phyloP scores from a whole-genome alignment of 2,888 invertebrate species.

The Petrolisthes manimaculis region DNA sequence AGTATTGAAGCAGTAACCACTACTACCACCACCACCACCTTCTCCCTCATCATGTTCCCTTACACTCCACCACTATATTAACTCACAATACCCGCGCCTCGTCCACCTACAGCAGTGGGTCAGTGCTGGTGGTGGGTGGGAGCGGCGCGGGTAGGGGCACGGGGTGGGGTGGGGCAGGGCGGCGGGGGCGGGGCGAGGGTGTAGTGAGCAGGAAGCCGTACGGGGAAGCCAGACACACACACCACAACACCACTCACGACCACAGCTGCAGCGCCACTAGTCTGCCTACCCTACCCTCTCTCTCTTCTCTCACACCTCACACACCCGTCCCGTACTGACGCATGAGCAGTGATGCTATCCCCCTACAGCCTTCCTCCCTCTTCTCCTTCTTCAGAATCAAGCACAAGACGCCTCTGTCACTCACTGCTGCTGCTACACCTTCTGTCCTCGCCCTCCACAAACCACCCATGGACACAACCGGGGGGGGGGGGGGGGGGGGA shows the following conservation, averaged over 20 bases:
- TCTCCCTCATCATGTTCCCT: conserved; percentile 17
- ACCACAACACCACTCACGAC: conserved; percentile 27
- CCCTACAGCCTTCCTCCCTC: background rate
- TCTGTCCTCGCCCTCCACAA: background rate
- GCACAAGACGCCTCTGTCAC: conserved; percentile 1
- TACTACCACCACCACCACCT: conserved; percentile 6
- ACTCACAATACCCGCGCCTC: background rate
- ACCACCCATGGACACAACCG: background rate
- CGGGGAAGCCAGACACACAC: conserved; percentile 8
- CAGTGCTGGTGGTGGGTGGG: background rate
- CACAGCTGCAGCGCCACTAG: conserved; percentile 54
- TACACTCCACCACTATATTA: background rate
- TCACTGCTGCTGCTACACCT: background rate
- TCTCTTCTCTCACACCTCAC: conserved; percentile 12
- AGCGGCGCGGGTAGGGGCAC: background rate
- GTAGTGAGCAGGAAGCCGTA: conserved; percentile 22
- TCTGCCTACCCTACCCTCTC: background rate
- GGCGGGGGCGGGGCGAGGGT: background rate
- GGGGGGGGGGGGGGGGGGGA: background rate
- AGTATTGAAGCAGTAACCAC: conserved; percentile 3
- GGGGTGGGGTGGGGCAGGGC: background rate
- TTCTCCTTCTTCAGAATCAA: conserved; percentile 8
- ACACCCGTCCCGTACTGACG: background rate
- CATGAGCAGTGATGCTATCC: background rate
- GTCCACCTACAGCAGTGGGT: conserved; percentile 5